Conservation (phyloP, 2,888 invertebrate species). For the Scaeva pyrastri region DNA sequence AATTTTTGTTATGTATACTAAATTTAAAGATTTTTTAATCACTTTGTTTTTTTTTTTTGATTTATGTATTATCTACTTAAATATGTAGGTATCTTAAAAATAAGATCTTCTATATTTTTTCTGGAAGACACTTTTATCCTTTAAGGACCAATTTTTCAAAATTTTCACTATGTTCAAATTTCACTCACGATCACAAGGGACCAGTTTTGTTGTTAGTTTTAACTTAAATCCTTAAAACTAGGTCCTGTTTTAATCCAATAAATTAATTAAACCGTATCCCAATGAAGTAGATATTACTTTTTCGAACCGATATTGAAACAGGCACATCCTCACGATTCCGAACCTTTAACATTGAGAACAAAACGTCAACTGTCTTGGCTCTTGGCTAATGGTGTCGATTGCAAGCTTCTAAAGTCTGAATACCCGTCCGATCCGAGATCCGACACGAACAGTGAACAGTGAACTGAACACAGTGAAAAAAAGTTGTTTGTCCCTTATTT, state of each 20-base stretch:
- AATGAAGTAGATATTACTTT: neutral
- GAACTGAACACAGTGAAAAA: slow-evolving; percentile 55
- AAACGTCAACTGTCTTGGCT: slow-evolving; percentile 82
- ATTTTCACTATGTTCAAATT: slow-evolving; percentile 28
- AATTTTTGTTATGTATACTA: slow-evolving; percentile 13
- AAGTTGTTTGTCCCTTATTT: slow-evolving; percentile 75
- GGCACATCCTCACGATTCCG: slow-evolving; percentile 62
- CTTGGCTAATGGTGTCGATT: slow-evolving; percentile 69
- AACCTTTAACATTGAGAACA: slow-evolving; percentile 83
- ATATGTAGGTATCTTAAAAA: neutral
- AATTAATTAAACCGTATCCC: slow-evolving; percentile 28
- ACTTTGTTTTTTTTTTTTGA: slow-evolving; percentile 7
- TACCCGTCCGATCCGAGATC: slow-evolving; percentile 27
- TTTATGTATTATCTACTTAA: no score
- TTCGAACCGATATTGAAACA: slow-evolving; percentile 35
- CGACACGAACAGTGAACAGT: slow-evolving; percentile 12
- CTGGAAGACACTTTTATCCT: neutral
- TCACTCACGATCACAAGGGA: slow-evolving; percentile 14
- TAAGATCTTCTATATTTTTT: neutral
- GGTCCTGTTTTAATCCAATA: neutral
- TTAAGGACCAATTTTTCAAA: slow-evolving; percentile 11
- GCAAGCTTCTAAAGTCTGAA: slow-evolving; percentile 65
- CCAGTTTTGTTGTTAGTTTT: slow-evolving; percentile 15
- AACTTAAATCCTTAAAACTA: slow-evolving; percentile 15
- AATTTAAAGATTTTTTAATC: neutral